Conservation (phyloP, 2,797 vertebrate genomes). For the Sebastes oblongus region DNA sequence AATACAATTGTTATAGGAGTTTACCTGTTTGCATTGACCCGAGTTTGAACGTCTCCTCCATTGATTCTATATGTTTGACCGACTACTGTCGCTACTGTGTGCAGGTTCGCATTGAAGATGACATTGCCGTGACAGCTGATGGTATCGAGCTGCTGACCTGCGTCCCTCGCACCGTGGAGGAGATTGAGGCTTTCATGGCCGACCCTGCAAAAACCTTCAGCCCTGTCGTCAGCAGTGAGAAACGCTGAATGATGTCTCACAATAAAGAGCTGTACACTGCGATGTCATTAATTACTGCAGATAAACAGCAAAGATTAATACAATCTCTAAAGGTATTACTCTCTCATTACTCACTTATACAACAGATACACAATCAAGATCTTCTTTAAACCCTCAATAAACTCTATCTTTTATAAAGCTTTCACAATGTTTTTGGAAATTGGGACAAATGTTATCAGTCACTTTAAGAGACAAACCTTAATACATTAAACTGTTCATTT, state of each 20-base stretch:
- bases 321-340: not conserved
- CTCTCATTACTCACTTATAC: not conserved
- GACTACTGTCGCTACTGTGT: not conserved
- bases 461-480: not conserved
- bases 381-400: not conserved
- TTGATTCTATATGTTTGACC: not conserved
- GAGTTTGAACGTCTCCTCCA: not conserved
- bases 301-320: not conserved
- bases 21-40: not conserved
- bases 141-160: slow-evolving; percentile 95
- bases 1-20: not conserved
- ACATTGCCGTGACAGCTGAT: slow-evolving; percentile 86
- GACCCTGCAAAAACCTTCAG: slow-evolving; percentile 82
- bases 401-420: not conserved
- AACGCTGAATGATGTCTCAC: slow-evolving; percentile 46
- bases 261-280: not conserved
- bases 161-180: slow-evolving; percentile 92
- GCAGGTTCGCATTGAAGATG: slow-evolving; percentile 95
- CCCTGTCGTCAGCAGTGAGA: slow-evolving; percentile 58
- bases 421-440: not conserved
- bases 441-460: not conserved
- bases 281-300: not conserved
- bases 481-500: slow-evolving; percentile 10
- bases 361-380: not conserved
- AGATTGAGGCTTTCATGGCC: slow-evolving; percentile 94